Percentiles rank a stretch among this genome's conserved stretches.
Conservation (phyloP, 2,888 invertebrate genomes). For the Furcula furcula region DNA sequence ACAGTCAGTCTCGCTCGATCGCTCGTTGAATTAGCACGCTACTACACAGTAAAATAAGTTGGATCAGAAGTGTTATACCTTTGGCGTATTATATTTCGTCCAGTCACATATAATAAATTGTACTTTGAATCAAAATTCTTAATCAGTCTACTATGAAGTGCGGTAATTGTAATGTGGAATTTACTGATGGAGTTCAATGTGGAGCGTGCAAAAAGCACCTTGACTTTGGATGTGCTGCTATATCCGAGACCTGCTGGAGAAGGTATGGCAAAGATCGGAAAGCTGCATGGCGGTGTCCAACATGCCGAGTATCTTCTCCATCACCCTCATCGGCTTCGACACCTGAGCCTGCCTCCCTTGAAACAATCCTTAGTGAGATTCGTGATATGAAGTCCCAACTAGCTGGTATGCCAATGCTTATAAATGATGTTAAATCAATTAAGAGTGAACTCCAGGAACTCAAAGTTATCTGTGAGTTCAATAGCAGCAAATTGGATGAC, state of each 20-base stretch:
- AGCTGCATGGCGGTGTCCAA: constrained; percentile 5
- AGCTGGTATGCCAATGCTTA: constrained; percentile 6
- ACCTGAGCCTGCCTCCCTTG: constrained; percentile 5
- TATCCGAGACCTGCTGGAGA: background rate
- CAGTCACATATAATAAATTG: no score
- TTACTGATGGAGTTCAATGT: background rate
- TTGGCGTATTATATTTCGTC: no score
- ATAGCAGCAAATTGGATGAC: constrained; percentile 3
- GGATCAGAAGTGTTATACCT: no score
- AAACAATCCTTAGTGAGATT: constrained; percentile 16
- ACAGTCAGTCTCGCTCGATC: no score
- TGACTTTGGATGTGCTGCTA: background rate
- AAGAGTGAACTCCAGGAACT: constrained; percentile 13
- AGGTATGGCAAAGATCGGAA: background rate
- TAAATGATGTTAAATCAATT: constrained; percentile 10
- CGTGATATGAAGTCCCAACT: constrained; percentile 15
- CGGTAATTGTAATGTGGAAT: background rate
- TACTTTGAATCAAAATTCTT: no score
- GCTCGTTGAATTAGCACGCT: no score
- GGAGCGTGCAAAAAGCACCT: background rate
- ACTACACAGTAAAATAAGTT: no score
- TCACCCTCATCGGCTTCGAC: background rate
- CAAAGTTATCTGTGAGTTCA: constrained; percentile 5
- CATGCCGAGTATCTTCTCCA: constrained; percentile 7
- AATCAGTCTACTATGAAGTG: no score